Conservation (phyloP, 2,888 invertebrate species). For the Acleris holmiana region DNA sequence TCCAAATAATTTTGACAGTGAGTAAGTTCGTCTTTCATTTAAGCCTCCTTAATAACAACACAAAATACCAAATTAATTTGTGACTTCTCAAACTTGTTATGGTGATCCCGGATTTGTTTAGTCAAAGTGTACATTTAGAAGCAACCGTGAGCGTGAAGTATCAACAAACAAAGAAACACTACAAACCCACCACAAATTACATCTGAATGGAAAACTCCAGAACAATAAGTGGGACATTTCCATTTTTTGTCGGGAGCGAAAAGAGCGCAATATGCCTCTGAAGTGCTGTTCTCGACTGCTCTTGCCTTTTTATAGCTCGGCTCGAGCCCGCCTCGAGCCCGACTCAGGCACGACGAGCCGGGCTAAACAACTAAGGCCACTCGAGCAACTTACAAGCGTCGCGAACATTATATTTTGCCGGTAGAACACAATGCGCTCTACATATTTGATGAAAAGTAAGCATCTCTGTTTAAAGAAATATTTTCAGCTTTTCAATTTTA, state of each 20-base stretch:
- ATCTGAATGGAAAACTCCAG: constrained; percentile 51
- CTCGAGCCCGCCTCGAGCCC: constrained; percentile 45
- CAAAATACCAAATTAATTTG: too few relatives aligned
- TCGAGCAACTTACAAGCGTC: constrained; percentile 58
- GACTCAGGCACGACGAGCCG: constrained; percentile 49
- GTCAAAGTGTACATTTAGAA: constrained; percentile 6
- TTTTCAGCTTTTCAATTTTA: constrained; percentile 1
- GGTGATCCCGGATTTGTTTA: background rate
- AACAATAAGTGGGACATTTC: constrained; percentile 52
- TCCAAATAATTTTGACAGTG: too few relatives aligned
- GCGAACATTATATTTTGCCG: constrained; percentile 40
- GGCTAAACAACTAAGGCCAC: constrained; percentile 67
- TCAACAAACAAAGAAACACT: constrained; percentile 24
- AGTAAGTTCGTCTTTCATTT: too few relatives aligned
- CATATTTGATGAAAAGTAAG: constrained; percentile 8
- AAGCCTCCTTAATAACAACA: too few relatives aligned
- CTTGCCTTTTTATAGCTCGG: constrained; percentile 58
- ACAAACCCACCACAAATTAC: constrained; percentile 46
- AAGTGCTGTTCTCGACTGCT: constrained; percentile 54
- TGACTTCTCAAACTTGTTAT: too few relatives aligned
- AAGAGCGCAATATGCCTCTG: constrained; percentile 65
- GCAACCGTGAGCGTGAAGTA: constrained; percentile 9
- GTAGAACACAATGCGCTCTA: constrained; percentile 39
- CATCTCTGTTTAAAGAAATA: constrained; percentile 39
- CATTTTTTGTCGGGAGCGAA: constrained; percentile 53